Percentiles rank a stretch among this genome's conserved stretches.
These are phyloP conservation scores for Patiria miniata DNA, from an alignment of 35 echinoderm and acorn worm genomes.

Conservation along the genomic window DNA sequence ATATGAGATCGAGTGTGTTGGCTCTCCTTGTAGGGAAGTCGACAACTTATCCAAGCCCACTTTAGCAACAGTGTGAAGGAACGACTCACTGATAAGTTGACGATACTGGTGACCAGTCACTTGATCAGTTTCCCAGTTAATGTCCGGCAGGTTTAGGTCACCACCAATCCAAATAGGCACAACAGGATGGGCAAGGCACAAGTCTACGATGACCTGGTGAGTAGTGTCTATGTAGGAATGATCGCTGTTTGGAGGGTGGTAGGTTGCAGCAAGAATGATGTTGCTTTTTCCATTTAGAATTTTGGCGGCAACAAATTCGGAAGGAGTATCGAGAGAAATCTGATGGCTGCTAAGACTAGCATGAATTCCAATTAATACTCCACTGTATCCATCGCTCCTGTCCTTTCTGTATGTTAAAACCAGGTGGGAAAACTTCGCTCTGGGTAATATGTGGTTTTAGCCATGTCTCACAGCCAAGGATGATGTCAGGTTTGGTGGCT, in stretches of 20 bases:
- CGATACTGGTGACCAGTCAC: too few species aligned
- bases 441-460: background rate
- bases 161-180: background rate
- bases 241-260: background rate
- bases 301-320: conserved; percentile 16
- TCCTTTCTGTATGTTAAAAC: conserved; percentile 26
- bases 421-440: conserved; percentile 9
- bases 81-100: too few species aligned
- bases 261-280: background rate
- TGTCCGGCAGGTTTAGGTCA: background rate
- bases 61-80: too few species aligned
- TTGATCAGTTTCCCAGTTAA: too few species aligned
- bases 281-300: background rate
- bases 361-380: conserved; percentile 34
- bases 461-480: conserved; percentile 46
- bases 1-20: conserved; percentile 25
- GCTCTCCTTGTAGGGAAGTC: conserved; percentile 1
- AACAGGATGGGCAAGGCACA: background rate
- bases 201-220: background rate
- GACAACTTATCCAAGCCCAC: conserved; percentile 8
- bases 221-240: background rate
- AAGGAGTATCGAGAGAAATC: background rate
- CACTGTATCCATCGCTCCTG: conserved; percentile 22
- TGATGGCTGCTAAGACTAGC: conserved; percentile 18
- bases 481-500: conserved; percentile 25